phyloP scores from a whole-genome alignment of 1,140 invertebrate genomes.

The Eubasilissa regina region DNA sequence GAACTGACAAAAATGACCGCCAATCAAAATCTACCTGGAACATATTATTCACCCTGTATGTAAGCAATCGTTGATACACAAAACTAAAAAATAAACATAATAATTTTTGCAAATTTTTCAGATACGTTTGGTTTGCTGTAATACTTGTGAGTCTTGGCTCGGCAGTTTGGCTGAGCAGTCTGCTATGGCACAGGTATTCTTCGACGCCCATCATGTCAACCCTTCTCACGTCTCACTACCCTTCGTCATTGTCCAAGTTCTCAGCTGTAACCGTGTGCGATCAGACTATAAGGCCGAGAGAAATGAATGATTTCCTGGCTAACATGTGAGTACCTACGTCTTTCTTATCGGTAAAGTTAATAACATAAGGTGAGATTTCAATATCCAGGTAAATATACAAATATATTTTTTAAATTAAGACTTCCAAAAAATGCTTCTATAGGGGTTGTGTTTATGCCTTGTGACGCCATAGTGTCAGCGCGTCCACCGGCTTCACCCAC shows the following conservation, averaged over 20 bases:
- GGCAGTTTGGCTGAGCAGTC: slow-evolving; percentile 4
- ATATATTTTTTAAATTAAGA: too few relatives aligned
- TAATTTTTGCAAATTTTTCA: slow-evolving; percentile 9
- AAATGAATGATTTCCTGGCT: slow-evolving; percentile 7
- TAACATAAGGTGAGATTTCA: too few relatives aligned
- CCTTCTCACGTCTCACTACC: slow-evolving; percentile 2
- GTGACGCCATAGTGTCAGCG: too few relatives aligned
- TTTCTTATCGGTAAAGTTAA: neutral
- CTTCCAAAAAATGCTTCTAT: too few relatives aligned
- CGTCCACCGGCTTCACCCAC: too few relatives aligned
- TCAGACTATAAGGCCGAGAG: neutral
- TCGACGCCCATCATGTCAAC: neutral
- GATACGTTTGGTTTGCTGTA: slow-evolving; percentile 24
- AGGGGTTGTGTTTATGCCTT: too few relatives aligned
- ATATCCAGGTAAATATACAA: too few relatives aligned
- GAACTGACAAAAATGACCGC: too few relatives aligned
- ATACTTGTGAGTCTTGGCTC: neutral
- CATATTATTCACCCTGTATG: too few relatives aligned
- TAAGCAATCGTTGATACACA: too few relatives aligned
- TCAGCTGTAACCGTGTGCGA: slow-evolving; percentile 42
- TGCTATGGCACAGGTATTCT: slow-evolving; percentile 15
- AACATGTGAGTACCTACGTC: slow-evolving; percentile 3
- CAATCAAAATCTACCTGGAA: too few relatives aligned
- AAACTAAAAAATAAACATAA: neutral
- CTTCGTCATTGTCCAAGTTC: neutral